Evolutionary conservation across 1,140 invertebrate species (phyloP), one percentile per base, ranked within the genome.

Genomic region (Triops cancriformis): DNA sequence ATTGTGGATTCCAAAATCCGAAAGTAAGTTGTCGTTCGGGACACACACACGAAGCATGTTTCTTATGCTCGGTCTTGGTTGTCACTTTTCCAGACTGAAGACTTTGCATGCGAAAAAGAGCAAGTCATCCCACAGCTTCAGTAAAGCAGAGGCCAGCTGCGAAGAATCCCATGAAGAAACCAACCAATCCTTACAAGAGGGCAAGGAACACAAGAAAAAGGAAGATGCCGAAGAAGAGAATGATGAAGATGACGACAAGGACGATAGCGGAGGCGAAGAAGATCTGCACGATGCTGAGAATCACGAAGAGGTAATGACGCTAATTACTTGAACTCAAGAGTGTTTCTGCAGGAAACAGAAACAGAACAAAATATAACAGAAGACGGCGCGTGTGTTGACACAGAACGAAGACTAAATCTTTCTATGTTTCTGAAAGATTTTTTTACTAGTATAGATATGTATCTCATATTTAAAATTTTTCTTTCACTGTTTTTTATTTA

Each of bases 1-100:
- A 87, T 93, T 26, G 85, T 95, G 73, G 95, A 97, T 83, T 93
- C 93, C 74, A 94, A 94, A 86, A 90, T 96, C 51, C 87, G 94
- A 82, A 95, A 95, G 91, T 95, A 85, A 88, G 89, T 88, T 18
- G 18, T 51, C 45, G 31, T 26, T 41, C 37, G 2, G 12, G 18
- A 23, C 41, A 41, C 18, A 28, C n/a, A n/a, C n/a, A 26, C 9
- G 10, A 7, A 18, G 75, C 45, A 5, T 76, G 45, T 79, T n/a
- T 64, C 51, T 64, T 23, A 64, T 64, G 51, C 51, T 45, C 43
- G n/a, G n/a, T n/a, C 43, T 64, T 64, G n/a, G 7, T 7, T 37
- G 31, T 37, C 23, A 64, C 23, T 45, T 82, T 80, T 80, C 72
- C 81, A 91, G 90, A 84, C 85, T 93, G 5, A 87, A 90, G 80